Conservation (phyloP, 2,797 vertebrate genomes). For the Chanos chanos region DNA sequence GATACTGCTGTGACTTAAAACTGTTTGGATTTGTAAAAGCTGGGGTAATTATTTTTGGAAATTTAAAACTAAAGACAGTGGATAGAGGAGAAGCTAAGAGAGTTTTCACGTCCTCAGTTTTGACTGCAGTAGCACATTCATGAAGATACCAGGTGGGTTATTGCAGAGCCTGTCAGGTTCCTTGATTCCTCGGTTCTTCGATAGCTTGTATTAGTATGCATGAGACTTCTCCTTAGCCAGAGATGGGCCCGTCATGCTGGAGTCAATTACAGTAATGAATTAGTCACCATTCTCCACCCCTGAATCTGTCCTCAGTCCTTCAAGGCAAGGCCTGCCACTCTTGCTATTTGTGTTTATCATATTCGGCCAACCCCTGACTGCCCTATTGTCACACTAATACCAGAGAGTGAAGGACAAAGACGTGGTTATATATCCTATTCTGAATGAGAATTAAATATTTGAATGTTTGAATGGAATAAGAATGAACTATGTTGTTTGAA, state of each 20-base stretch:
- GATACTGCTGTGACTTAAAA: too few species aligned
- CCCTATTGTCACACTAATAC: neutral
- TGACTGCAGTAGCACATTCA: too few species aligned
- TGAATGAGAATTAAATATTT: too few species aligned
- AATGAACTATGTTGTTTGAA: too few species aligned
- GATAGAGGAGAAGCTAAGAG: too few species aligned
- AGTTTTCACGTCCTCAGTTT: too few species aligned
- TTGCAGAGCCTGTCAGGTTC: neutral
- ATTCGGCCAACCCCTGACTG: neutral
- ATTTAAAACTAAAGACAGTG: neutral
- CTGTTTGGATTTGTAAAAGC: too few species aligned
- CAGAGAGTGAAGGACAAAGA: neutral
- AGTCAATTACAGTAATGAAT: conserved; percentile 34
- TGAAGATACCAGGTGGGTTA: neutral
- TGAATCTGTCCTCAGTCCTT: conserved; percentile 1
- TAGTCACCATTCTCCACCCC: conserved; percentile 19
- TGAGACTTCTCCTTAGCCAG: neutral
- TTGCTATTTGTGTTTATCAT: neutral
- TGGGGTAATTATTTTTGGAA: neutral
- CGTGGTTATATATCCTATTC: too few species aligned
- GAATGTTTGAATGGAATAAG: too few species aligned
- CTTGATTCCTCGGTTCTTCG: neutral
- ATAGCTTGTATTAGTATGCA: conserved; percentile 20
- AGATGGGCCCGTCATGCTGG: conserved; percentile 18
- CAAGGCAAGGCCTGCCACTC: conserved; percentile 2